Evolutionary conservation across 2,113 vertebrate species (phyloP).

Genomic region (Oenanthe melanoleuca): DNA sequence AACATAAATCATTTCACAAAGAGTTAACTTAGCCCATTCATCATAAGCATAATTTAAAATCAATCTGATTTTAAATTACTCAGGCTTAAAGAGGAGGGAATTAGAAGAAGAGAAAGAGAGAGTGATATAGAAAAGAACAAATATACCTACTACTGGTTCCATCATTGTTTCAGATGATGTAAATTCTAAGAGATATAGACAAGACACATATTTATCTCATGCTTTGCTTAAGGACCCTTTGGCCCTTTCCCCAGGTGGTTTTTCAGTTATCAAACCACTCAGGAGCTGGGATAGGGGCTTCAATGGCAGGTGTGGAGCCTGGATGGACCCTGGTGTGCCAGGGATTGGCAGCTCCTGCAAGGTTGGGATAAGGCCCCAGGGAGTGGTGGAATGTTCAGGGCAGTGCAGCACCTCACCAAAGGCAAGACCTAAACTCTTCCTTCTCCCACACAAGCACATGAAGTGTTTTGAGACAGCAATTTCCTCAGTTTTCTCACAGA

Average conservation of each 20-base stretch:
- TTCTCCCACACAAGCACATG: fast-evolving
- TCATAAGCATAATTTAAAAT: background rate
- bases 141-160: background rate
- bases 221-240: background rate
- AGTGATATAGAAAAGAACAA: background rate
- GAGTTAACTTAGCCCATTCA: background rate
- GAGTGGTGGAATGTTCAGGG: fast-evolving
- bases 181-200: background rate
- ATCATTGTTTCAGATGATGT: background rate
- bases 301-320: no score
- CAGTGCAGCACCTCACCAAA: background rate
- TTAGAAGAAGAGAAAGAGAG: background rate
- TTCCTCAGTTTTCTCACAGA: background rate
- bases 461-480: background rate
- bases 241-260: background rate
- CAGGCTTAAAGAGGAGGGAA: background rate
- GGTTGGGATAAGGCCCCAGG: background rate
- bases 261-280: background rate
- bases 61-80: background rate
- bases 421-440: no score
- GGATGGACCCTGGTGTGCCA: background rate
- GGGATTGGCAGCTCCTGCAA: background rate
- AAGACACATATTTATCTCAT: background rate
- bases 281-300: background rate
- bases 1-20: background rate